Base-by-base conservation (phyloP, 2,888 invertebrate species). In the Parasteatoda lunata region DNA sequence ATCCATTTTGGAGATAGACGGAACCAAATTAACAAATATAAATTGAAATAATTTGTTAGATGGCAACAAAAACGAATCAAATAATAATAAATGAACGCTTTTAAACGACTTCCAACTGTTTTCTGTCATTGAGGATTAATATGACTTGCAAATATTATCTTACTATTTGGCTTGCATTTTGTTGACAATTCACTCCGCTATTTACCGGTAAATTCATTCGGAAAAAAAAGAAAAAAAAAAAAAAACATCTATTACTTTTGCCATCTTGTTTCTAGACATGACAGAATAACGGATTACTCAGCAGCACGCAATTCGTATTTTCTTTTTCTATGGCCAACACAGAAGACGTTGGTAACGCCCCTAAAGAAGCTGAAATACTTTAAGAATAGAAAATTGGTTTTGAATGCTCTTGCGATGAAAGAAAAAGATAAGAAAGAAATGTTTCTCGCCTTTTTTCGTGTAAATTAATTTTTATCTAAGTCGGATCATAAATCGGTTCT, bases 261-360 rank as follows among this genome's bases (percentile, higher is more conserved):
- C 86, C 76, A 80, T 80, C 81, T 85, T 77, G 80, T 77, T 72
- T 81, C 77, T 80, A 71, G 77, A 51, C 77, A 73, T 86, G 86
- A 86, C 86, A 86, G 86, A 65, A 86, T 86, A 86, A 86, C 86
- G 81, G 86, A 86, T 86, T 86, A 81, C 77, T 86, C 68, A 7
- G 45, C 51, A 49, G 65, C 86, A 86, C 86, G 86, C 86, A 86
- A 86, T 54, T 52, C 52, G 4, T 47, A n/a, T 59, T 9, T 30
- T 45, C 45, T 64, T 76, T 59, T 65, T 54, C 59, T 59, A 30
- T 54, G 47, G 47, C 47, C 59, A 59, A 59, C 59, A 30, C 30
- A 30, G 30, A 30, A 30, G 68, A 52, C n/a, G 47, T 48, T 78
- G 49, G 75, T 48, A 75, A 80, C 85, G 85, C 85, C 85, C 79